phyloP scores from a whole-genome alignment of 2,797 vertebrate genomes.

The Sebastolobus altivelis region DNA sequence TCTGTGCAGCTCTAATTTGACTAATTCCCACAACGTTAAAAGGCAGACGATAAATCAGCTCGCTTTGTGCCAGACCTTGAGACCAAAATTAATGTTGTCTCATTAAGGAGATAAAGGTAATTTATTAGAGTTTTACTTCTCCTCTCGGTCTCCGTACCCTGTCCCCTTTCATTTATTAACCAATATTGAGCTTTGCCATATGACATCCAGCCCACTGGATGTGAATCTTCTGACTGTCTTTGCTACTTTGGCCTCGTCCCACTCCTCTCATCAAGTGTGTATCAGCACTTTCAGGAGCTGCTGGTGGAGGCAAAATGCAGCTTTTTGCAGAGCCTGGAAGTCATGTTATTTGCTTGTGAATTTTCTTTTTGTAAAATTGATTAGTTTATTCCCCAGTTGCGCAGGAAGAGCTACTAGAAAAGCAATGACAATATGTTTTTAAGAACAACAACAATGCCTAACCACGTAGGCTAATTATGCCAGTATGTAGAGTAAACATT shows the following conservation, averaged over 20 bases:
- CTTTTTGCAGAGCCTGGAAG: constrained; percentile 21
- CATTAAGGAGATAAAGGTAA: constrained; percentile 91
- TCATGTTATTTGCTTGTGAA: not conserved
- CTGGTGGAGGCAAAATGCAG: constrained; percentile 16
- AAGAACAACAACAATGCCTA: not conserved
- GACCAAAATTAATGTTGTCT: constrained; percentile 91
- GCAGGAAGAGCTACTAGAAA: not conserved
- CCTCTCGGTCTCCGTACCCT: constrained; percentile 49
- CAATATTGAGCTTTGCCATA: constrained; percentile 78
- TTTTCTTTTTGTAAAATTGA: not conserved
- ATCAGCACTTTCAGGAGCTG: constrained; percentile 29
- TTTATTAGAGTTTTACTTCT: constrained; percentile 85
- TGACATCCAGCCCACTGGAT: constrained; percentile 63
- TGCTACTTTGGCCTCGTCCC: constrained; percentile 24
- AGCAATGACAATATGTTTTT: not conserved
- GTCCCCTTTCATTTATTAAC: constrained; percentile 88
- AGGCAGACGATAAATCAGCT: constrained; percentile 82
- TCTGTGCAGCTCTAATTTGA: constrained; percentile 81
- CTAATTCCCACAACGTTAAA: constrained; percentile 83
- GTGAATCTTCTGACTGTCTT: constrained; percentile 61
- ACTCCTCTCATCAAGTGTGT: constrained; percentile 18
- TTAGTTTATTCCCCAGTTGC: not conserved
- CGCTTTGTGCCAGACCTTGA: constrained; percentile 87
- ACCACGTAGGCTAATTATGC: not conserved
- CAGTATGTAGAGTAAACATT: not conserved